Conservation (phyloP, 2,888 invertebrate genomes). For the Crossocerus cetratus region DNA sequence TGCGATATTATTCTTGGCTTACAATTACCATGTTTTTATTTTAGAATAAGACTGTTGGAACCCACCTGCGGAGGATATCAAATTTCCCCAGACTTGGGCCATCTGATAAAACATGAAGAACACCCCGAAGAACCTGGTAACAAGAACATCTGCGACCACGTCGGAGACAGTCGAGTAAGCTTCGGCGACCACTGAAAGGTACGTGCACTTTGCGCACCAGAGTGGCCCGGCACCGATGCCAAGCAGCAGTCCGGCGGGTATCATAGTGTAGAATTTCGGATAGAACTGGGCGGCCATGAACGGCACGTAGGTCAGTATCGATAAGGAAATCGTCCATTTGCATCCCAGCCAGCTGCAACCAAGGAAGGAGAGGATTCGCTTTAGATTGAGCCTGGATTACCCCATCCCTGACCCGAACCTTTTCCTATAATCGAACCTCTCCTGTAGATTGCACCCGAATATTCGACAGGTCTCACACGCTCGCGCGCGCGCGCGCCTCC, state of each 20-base stretch:
- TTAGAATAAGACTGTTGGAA: slow-evolving; percentile 4
- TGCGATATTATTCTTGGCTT: not conserved
- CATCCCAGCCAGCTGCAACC: slow-evolving; percentile 88
- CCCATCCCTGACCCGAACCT: not conserved
- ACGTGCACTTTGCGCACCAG: slow-evolving; percentile 98
- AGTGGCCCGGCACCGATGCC: slow-evolving; percentile 94
- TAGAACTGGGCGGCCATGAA: slow-evolving; percentile 95
- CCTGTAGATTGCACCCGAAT: not conserved
- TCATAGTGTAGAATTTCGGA: slow-evolving; percentile 89
- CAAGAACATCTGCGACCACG: slow-evolving; percentile 85
- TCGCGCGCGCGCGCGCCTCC: too few species aligned
- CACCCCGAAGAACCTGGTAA: slow-evolving; percentile 94
- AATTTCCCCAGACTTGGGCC: slow-evolving; percentile 97
- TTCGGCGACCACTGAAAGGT: slow-evolving; percentile 89
- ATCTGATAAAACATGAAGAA: slow-evolving; percentile 98
- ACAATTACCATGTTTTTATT: not conserved
- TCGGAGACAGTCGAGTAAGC: slow-evolving; percentile 87
- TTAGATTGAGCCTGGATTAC: not conserved
- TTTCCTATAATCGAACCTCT: slow-evolving; percentile 1
- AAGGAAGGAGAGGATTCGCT: not conserved
- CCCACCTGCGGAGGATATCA: slow-evolving; percentile 90
- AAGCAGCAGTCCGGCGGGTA: slow-evolving; percentile 89
- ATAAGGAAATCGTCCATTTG: slow-evolving; percentile 92
- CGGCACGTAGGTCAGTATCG: slow-evolving; percentile 93
- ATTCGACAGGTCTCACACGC: too few species aligned